Evolutionary conservation across 2,888 invertebrate genomes (phyloP).

Genomic region (Ypsolopha sequella): DNA sequence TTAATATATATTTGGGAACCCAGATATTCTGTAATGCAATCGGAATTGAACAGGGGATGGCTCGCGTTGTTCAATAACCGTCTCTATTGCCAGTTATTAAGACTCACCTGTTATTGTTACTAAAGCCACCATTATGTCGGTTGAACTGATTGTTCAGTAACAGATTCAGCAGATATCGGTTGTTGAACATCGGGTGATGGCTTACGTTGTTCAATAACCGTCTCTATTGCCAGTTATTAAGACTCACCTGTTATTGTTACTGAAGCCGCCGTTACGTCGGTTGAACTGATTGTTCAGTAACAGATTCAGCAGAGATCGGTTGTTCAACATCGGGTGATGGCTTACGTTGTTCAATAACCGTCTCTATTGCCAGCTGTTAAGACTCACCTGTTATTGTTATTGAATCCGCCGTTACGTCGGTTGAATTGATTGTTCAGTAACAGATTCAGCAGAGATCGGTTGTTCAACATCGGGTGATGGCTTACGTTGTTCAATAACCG

Average conservation of each 20-base stretch:
- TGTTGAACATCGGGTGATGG: slow-evolving; percentile 1
- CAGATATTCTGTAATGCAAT: too few relatives aligned
- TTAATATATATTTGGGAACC: too few relatives aligned
- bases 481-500: not conserved
- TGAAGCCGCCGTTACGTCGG: slow-evolving; percentile 37
- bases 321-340: slow-evolving; percentile 29
- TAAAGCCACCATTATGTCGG: slow-evolving; percentile 37
- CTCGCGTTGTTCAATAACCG: not conserved
- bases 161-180: slow-evolving; percentile 6
- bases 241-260: slow-evolving; percentile 24
- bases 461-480: slow-evolving; percentile 29
- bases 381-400: slow-evolving; percentile 5
- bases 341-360: not conserved
- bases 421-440: not conserved
- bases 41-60: too few relatives aligned
- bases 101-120: slow-evolving; percentile 24
- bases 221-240: not conserved
- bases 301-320: slow-evolving; percentile 6
- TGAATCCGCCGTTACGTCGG: not conserved
- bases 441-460: not conserved
- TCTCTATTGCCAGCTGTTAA: not conserved
- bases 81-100: not conserved
- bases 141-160: too few relatives aligned
- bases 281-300: slow-evolving; percentile 6
- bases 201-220: not conserved